A percentile compares a stretch with the other conserved stretches of the same genome.
phyloP scores from a whole-genome alignment of 2,113 vertebrate genomes.

The Scomber colias region DNA sequence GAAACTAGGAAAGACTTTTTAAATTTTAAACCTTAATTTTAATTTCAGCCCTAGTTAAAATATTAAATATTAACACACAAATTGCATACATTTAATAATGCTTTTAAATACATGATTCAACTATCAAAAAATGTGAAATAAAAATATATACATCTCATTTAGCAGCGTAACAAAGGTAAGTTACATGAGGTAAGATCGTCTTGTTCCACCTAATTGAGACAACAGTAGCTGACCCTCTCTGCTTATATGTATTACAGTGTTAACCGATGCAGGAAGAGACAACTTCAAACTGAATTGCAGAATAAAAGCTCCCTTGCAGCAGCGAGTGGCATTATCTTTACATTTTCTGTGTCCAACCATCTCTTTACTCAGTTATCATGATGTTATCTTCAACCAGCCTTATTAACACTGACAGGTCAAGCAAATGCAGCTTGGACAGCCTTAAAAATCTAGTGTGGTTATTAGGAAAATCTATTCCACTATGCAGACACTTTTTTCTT shows the following conservation, averaged over 20 bases:
- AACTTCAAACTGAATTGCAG: not conserved
- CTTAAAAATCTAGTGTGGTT: constrained; percentile 20
- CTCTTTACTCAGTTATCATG: not conserved
- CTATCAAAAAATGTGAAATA: not conserved
- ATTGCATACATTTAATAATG: not conserved
- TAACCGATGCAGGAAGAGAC: too few species aligned
- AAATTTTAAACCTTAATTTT: too few species aligned
- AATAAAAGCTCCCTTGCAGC: not conserved
- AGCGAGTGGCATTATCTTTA: not conserved
- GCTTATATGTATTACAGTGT: too few species aligned
- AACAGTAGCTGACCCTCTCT: too few species aligned
- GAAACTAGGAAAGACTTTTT: too few species aligned
- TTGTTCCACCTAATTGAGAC: not conserved
- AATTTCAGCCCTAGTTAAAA: not conserved
- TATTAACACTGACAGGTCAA: constrained; percentile 28
- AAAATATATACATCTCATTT: not conserved
- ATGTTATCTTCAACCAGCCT: constrained; percentile 13
- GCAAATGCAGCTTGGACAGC: not conserved
- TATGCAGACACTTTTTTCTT: constrained; percentile 48
- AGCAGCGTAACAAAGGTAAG: too few species aligned
- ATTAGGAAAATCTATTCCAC: constrained; percentile 41
- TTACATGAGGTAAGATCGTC: not conserved
- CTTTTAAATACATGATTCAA: too few species aligned
- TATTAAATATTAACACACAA: not conserved
- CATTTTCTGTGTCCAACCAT: not conserved